Percentiles rank a stretch among this genome's conserved stretches.
These are phyloP conservation scores for Panorpa germanica DNA, from an alignment of 2,888 invertebrate genomes.

Conservation along the genomic window DNA sequence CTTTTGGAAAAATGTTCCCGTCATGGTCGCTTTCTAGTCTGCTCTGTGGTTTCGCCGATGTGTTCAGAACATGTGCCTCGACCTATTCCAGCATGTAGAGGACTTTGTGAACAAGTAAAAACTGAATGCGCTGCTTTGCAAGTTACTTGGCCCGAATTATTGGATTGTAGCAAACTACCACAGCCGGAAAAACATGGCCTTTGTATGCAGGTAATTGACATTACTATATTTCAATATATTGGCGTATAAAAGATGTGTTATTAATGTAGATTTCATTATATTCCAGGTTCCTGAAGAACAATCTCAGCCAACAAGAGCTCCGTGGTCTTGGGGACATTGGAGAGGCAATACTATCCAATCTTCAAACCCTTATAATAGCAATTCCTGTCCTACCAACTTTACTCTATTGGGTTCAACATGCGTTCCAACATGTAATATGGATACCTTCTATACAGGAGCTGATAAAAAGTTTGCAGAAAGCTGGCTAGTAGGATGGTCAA, in stretches of 20 bases:
- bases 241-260: no score
- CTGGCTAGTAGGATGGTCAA: slow-evolving; percentile 60
- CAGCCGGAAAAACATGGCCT: slow-evolving; percentile 46
- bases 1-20: slow-evolving; percentile 63
- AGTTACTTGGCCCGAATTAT: slow-evolving; percentile 53
- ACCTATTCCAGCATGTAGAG: slow-evolving; percentile 70
- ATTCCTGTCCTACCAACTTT: slow-evolving; percentile 36
- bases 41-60: slow-evolving; percentile 79
- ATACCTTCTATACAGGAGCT: slow-evolving; percentile 42
- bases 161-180: slow-evolving; percentile 66
- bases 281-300: slow-evolving; percentile 12
- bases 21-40: slow-evolving; percentile 69
- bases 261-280: no score
- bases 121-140: slow-evolving; percentile 42
- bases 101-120: slow-evolving; percentile 62
- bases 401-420: slow-evolving; percentile 34
- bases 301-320: slow-evolving; percentile 10
- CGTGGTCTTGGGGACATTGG: no score
- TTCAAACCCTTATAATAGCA: slow-evolving; percentile 3
- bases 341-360: no score
- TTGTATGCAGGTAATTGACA: slow-evolving; percentile 48
- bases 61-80: slow-evolving; percentile 75
- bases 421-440: slow-evolving; percentile 39
- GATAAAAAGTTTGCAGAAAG: slow-evolving; percentile 52
- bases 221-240: no score